A percentile compares a stretch with the other conserved stretches of the same genome.
phyloP scores from a whole-genome alignment of 2,797 vertebrate genomes.

The Anabacerthia variegaticeps region DNA sequence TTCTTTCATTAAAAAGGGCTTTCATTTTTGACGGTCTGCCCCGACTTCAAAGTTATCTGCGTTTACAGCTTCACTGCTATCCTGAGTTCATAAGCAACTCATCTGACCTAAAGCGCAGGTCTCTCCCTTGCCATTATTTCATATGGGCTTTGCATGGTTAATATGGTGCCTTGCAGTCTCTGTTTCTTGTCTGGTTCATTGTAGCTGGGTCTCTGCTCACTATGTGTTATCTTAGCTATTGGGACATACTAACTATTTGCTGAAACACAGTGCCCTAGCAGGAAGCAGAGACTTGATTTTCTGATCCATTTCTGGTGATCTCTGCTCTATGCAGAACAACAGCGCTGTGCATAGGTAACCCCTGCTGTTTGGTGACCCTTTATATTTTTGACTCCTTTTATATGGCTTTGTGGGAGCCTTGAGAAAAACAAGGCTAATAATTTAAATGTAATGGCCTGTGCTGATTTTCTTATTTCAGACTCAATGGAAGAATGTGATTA shows the following conservation, averaged over 20 bases:
- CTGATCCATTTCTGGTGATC: neutral
- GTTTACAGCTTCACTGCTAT: neutral
- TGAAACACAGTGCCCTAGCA: neutral
- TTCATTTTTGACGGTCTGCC: neutral
- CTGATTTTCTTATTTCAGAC: neutral
- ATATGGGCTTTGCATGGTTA: neutral
- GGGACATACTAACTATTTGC: neutral
- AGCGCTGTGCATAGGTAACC: neutral
- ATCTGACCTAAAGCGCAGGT: neutral
- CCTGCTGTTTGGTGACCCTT: neutral
- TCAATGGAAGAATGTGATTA: neutral
- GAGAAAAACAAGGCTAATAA: neutral
- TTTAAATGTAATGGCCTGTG: neutral
- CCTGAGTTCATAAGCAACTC: neutral
- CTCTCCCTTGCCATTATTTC: neutral
- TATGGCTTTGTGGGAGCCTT: neutral
- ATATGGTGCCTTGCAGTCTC: neutral
- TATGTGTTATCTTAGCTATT: neutral
- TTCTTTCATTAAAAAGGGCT: neutral
- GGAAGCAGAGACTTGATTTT: neutral
- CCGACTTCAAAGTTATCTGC: neutral
- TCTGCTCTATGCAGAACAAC: neutral
- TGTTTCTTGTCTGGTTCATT: neutral
- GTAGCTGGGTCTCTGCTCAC: neutral
- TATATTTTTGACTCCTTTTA: neutral